Base-by-base conservation (phyloP, 2,113 vertebrate genomes). In the Triplophysa rosa region DNA sequence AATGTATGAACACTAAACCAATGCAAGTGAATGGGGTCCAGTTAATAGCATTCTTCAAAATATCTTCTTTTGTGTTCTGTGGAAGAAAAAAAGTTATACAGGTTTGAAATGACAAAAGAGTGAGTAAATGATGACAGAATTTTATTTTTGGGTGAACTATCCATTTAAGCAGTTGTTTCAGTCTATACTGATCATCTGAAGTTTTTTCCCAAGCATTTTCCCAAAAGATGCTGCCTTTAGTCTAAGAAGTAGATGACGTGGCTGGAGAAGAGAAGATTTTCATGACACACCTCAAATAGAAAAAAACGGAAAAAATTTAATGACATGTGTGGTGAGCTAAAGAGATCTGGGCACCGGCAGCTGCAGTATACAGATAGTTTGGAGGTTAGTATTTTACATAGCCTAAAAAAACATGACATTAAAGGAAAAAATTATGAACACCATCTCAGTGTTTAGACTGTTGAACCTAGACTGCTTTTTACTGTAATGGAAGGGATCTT, bases 241-340 rank as follows among this genome's bases (percentile, higher is more conserved):
- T 69, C 59, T 79, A 71, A 59, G 79, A 64, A 26, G 71, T 1
- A 72, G 89, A 84, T 92, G 91, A 93, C 89, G 92, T 92, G 91
- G 92, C 92, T 88, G 69, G 24, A 61, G 79, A 23, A 56, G 84
- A 74, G 37, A 84, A 84, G 59, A 26, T 77, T 79, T 82, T 85
- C 81, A 84, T 69, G 71, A 85, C 77, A 80, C 29, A 85, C 83
- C 83, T 87, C 88, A 83, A 89, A 86, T 88, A 79, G 79, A 85
- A 85, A 78, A 71, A 62, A 64, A 75, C 13, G 80, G 77, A 80
- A 85, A 88, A 87, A 69, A 67, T 49, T 40, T 91, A 91, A 93
- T 90, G 88, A 91, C 88, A 91, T 87, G 84, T 84, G 77, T 67
- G 12, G 72, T 69, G 19, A 66, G 87, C 87, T 85, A 87, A 79